Percentiles rank a stretch among this genome's conserved stretches.
Conservation (phyloP, 2,888 invertebrate species). For the Molorchus minor region DNA sequence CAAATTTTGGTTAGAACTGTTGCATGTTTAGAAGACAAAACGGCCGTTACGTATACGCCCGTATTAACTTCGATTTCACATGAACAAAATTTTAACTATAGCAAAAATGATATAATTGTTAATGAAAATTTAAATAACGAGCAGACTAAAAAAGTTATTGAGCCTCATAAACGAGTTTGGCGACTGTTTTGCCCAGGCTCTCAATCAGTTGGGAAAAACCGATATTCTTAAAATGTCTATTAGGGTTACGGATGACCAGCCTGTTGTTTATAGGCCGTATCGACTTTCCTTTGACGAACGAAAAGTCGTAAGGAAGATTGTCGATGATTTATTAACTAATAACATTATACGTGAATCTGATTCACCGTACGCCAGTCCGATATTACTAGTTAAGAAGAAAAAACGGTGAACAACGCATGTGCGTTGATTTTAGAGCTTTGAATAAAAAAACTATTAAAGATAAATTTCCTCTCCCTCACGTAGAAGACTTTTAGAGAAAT, state of each 20-base stretch:
- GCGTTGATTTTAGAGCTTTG: no score
- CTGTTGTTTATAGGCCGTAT: constrained; percentile 9
- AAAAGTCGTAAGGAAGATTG: background rate
- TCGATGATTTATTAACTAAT: no score
- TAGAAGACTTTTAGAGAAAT: no score
- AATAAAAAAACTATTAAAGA: no score
- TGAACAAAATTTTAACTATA: background rate
- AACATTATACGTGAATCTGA: no score
- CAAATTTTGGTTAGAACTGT: constrained; percentile 1
- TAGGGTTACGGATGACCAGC: background rate
- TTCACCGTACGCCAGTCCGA: no score
- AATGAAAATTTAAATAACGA: background rate
- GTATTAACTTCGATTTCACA: background rate
- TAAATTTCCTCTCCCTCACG: no score
- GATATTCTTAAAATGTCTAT: constrained; percentile 5
- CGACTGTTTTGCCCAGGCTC: background rate
- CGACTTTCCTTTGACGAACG: background rate
- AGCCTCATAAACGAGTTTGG: background rate
- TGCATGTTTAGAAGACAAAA: background rate
- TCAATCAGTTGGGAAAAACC: background rate
- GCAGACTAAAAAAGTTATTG: background rate
- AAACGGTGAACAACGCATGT: no score
- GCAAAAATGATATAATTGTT: background rate
- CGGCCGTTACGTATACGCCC: no score
- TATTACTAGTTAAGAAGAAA: no score